phyloP scores from a whole-genome alignment of 2,797 vertebrate genomes.

The Staurois parvus region DNA sequence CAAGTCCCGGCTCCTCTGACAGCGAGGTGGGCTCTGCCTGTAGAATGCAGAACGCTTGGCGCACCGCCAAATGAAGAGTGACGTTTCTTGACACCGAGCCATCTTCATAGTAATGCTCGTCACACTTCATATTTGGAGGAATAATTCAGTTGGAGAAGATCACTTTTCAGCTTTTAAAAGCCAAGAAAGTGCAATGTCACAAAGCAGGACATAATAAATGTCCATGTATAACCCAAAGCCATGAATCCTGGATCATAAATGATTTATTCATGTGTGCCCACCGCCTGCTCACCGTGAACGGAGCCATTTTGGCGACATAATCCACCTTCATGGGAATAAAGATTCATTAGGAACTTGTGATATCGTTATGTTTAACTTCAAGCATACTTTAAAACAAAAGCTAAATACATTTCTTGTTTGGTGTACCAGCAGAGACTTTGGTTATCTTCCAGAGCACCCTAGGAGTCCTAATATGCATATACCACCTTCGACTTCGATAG shows the following conservation, averaged over 20 bases:
- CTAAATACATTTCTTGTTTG: background rate
- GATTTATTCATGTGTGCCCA: background rate
- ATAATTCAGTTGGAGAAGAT: conserved; percentile 33
- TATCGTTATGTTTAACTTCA: background rate
- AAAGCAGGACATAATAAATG: background rate
- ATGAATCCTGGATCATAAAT: background rate
- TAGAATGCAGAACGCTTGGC: background rate
- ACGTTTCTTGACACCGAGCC: conserved; percentile 19
- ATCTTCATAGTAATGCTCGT: conserved; percentile 35
- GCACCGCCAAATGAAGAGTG: background rate
- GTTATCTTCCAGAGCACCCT: too few species aligned
- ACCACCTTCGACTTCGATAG: too few species aligned
- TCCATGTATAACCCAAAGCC: background rate
- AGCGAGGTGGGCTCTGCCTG: background rate
- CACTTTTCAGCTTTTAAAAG: conserved; percentile 6
- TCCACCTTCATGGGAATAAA: background rate
- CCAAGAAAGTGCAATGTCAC: background rate
- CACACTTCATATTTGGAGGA: conserved; percentile 38
- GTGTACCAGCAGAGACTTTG: too few species aligned
- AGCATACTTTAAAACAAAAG: background rate
- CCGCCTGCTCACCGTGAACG: background rate
- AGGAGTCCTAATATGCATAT: too few species aligned
- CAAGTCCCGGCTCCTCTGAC: background rate
- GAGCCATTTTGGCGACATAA: background rate
- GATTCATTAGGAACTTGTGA: too few species aligned